Evolutionary conservation across 2,113 vertebrate species (phyloP), one percentile per base, ranked within the genome.

Genomic region (Gadus chalcogrammus): DNA sequence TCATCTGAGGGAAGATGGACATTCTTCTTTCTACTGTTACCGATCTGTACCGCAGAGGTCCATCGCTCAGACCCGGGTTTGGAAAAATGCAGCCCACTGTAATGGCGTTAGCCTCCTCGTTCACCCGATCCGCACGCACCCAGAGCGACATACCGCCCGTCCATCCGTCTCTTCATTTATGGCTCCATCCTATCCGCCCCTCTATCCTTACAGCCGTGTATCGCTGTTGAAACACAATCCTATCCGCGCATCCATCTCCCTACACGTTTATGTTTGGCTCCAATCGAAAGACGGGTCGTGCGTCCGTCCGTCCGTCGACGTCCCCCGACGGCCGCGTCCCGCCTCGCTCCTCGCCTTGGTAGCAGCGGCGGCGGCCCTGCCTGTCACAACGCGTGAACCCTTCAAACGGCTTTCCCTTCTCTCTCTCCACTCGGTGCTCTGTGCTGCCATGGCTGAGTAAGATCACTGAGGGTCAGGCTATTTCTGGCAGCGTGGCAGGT

Each of bases 401-500:
- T 75, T 88, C 84, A 82, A 83, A 84, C 66, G 65, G 66, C 24
- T 55, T 56, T 62, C 79, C 64, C 52, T 62, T 79, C 66, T 56
- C 31, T 56, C 31, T 12, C 73, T 73, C 73, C 74, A 38, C 67
- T 27, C 63, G 82, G 72, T 71, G 16, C 71, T 79, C 11, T 56
- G 55, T 42, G 20, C 53, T 28, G 75, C 70, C 18, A 16, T 59
- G 15, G 72, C 72, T 72, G 82, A 59, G 77, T 77, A 56, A 77
- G 78, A 84, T 76, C 74, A 68, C 62, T 27, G 73, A 70, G 42
- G 76, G 82, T 80, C 73, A 66, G 73, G 82, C 85, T 90, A 87
- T 90, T 90, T 89, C 74, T 80, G 83, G 86, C 83, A 80, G 68
- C 84, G 72, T 59, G 65, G 4, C 70, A 70, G 77, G 74, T 71